Base-by-base conservation (phyloP, 2,797 vertebrate genomes). In the Lateolabrax maculatus region DNA sequence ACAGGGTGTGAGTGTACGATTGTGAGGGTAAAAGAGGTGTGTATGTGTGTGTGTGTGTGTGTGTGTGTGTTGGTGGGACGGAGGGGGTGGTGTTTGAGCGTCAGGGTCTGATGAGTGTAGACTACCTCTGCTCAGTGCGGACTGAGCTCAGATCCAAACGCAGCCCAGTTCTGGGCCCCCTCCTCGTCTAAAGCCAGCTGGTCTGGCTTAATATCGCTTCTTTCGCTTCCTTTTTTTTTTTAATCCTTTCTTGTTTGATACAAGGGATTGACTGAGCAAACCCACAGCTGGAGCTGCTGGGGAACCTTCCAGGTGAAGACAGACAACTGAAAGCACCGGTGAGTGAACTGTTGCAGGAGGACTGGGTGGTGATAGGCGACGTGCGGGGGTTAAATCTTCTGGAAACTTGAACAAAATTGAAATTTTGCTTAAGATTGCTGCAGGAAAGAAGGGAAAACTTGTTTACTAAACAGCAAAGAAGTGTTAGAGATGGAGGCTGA, bases 181-280 rank as follows among this genome's bases (percentile, higher is more conserved):
- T 80, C 65, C 77, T 51, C 52, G n/a, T 77, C 71, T 88, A 94
- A n/a, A 94, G 94, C 94, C 95, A 95, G 95, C 94, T 95, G 95
- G 94, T 95, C 94, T 95, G 94, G 94, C 94, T 95, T 95, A 71
- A 92, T 29, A 36, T 27, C 61, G 5, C 46, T 36, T 64, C 61
- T 36, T 67, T 67, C 44, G 13, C 51, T 71, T 66, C 21, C 16
- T 49, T 56, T 71, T 49, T 61, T 70, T 66, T 68, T 43, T 66
- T 52, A 36, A 19, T 36, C 44, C 16, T 23, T 76, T 85, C 84
- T 91, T 92, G 89, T 94, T 92, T 89, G 87, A 93, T 46, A 89
- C 92, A 89, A 92, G 81, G 85, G 85, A 90, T 66, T 60, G 83
- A 73, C 31, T 13, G 68, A 65, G 19, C 29, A 15, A 51, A 75